Base-by-base conservation (phyloP, 2,797 vertebrate genomes). In the Fundulus diaphanus region DNA sequence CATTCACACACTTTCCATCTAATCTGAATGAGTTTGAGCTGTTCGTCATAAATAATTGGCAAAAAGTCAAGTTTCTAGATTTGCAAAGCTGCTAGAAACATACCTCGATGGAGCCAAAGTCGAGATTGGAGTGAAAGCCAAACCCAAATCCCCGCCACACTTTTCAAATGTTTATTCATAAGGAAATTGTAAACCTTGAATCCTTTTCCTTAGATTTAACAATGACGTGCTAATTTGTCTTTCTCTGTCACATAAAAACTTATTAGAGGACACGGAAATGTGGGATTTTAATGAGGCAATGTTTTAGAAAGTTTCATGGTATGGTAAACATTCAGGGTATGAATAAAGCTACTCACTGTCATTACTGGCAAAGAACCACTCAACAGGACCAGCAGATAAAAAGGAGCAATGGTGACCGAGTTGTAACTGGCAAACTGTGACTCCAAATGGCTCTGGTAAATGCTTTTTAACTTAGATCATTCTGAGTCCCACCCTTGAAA, bases 401-500 rank as follows among this genome's bases (percentile, higher is more conserved):
- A 70, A 78, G 33, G 37, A 68, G 33, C 79, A 68, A 72, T 59
- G 35, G 29, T 82, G 71, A 90, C 86, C 79, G 85, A 82, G 82
- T 88, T 87, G 78, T 88, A 92, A 82, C 77, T 91, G 88, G 90
- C 85, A 87, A 82, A 78, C 15, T 3, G 48, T 74, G 16, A n/a
- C 51, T 83, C 71, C 79, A 83, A 87, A 87, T 85, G 90, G 86
- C 87, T 94, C 89, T 90, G 89, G 89, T 93, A 94, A 93, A 95
- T 95, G 86, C 89, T 94, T 95, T 79, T 80, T 89, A 88, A 68
- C 78, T 93, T 74, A 69, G 87, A 87, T 96, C 94, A 95, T 87
- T 84, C 74, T 80, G 88, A 89, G 93, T 92, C 92, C 93, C 95
- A 93, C 95, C 95, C 94, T 92, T 90, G 74, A 85, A 89, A 94